A percentile compares a stretch with the other conserved stretches of the same genome.
Evolutionary conservation across 2,113 vertebrate species (phyloP).

Genomic region (Rana temporaria): DNA sequence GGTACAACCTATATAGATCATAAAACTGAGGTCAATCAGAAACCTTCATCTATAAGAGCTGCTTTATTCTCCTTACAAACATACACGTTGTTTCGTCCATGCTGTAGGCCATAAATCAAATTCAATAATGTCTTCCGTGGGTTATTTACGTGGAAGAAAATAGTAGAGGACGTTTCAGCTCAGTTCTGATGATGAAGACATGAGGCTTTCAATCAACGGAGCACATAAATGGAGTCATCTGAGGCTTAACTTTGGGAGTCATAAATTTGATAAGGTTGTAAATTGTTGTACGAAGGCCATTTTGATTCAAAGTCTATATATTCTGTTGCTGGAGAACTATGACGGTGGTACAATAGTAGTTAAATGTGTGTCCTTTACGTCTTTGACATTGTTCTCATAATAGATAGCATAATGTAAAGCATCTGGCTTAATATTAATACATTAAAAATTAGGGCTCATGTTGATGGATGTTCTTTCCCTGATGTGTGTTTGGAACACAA

Average conservation of each 20-base stretch:
- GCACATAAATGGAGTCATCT: neutral
- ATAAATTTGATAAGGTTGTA: neutral
- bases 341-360: too few relatives aligned
- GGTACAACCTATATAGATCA: neutral
- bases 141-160: neutral
- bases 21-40: neutral
- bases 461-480: too few relatives aligned
- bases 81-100: neutral
- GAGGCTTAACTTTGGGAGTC: neutral
- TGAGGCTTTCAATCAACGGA: neutral
- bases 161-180: constrained; percentile 1
- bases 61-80: neutral
- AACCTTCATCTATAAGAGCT: constrained; percentile 4
- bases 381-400: too few relatives aligned
- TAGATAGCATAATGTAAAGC: too few relatives aligned
- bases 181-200: neutral
- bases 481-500: too few relatives aligned
- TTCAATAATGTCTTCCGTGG: neutral
- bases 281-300: neutral
- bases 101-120: neutral
- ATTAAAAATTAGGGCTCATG: too few relatives aligned
- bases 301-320: neutral
- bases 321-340: neutral
- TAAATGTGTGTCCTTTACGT: too few relatives aligned
- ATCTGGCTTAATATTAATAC: too few relatives aligned